Percentiles rank a stretch among this genome's conserved stretches.
phyloP scores from a whole-genome alignment of 2,113 vertebrate species.

The Tylochromis polylepis region DNA sequence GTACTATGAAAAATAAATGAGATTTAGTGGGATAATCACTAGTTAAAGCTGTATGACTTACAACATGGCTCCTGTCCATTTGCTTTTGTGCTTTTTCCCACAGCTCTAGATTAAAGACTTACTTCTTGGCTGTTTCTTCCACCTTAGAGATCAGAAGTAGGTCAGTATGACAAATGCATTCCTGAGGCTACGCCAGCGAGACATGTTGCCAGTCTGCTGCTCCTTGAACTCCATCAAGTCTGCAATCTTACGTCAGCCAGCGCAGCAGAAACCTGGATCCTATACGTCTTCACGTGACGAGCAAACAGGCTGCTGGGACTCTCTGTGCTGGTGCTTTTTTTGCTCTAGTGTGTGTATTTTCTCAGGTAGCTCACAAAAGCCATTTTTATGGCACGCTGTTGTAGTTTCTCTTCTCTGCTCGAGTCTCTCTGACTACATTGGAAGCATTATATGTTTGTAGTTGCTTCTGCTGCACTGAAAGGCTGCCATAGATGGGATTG shows the following conservation, averaged over 20 bases:
- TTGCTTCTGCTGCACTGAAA: neutral
- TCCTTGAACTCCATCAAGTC: constrained; percentile 9
- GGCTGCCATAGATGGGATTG: neutral
- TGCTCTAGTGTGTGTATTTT: neutral
- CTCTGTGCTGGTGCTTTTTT: neutral
- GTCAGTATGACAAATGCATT: constrained; percentile 44
- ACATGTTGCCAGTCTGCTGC: constrained; percentile 32
- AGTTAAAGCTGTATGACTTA: neutral
- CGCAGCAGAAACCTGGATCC: neutral
- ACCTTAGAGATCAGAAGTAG: constrained; percentile 42
- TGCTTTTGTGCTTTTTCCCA: constrained; percentile 2
- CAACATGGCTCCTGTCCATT: neutral
- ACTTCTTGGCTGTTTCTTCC: neutral
- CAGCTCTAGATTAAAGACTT: constrained; percentile 20
- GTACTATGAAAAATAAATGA: neutral
- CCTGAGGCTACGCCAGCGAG: neutral
- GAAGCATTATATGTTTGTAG: neutral
- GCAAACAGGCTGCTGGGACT: neutral
- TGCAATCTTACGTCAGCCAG: neutral
- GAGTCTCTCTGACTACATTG: neutral
- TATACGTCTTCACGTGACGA: neutral
- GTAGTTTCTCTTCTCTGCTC: neutral
- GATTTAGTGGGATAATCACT: neutral
- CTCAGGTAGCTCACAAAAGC: neutral
- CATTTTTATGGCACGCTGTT: neutral